Base-by-base conservation (phyloP, 2,113 vertebrate species). In the Perca schrenkii region DNA sequence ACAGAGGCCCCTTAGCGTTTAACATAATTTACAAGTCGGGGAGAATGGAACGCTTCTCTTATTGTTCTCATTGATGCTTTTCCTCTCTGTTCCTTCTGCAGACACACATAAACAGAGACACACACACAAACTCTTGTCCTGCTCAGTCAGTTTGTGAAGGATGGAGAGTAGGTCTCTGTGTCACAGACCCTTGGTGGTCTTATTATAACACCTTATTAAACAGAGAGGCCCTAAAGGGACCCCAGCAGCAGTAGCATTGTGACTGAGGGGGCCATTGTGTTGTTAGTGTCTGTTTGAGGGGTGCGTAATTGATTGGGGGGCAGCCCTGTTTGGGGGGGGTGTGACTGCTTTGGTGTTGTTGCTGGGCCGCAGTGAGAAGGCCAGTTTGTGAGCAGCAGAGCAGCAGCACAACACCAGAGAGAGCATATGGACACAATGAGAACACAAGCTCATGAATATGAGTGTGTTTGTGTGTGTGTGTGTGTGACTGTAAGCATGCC, bases 371-470 rank as follows among this genome's bases (percentile, higher is more conserved):
- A 58, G 74, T 93, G 91, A 95, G 96, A 95, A 91, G 92, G 87
- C 87, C 95, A 84, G 95, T 95, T 95, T 94, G 94, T 86, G 91
- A 95, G 91, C 94, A 94, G 91, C 93, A 93, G 89, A 95, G 85
- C 93, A 94, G 91, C 95, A 94, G 92, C 85, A 92, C 89, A 92
- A 94, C 94, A 95, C 95, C 92, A 95, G 92, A 89, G 85, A 80
- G 88, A 95, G 90, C 96, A 96, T 96, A 97, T 96, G 96, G 96
- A 92, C 86, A 94, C 94, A 92, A 94, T 94, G 90, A 94, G 85
- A 92, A 64, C 86, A 90, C 92, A 90, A 89, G 86, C 91, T 93
- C 91, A 93, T 94, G 92, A 92, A 93, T 94, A 93, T 88, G 85
- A 63, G 90, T 80, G 84, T 83, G 89, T 92, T 60, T 89, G 67